Evolutionary conservation across 2,888 invertebrate genomes (phyloP).

Genomic region (Elmis aenea): DNA sequence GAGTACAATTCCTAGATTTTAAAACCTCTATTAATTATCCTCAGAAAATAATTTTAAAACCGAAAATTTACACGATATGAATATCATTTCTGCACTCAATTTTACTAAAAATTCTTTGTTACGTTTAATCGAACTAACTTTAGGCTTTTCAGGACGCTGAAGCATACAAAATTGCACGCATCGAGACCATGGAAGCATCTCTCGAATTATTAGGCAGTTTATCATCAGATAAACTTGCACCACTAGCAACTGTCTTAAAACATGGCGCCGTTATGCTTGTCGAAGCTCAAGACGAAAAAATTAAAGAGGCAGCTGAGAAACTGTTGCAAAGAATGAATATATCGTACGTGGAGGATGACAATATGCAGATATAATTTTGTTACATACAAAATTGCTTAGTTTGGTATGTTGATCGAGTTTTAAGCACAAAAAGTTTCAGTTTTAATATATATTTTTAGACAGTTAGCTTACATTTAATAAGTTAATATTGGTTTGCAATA

Average conservation of each 20-base stretch:
- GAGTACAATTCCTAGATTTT: no score
- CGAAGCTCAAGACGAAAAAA: conserved; percentile 43
- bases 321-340: conserved; percentile 45
- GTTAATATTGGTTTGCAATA: no score
- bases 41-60: no score
- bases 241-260: conserved; percentile 42
- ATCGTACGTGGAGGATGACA: conserved; percentile 42
- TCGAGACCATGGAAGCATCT: conserved; percentile 79
- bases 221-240: conserved; percentile 40
- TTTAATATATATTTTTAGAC: no score
- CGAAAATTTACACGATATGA: no score
- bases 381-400: background rate
- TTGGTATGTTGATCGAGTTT: no score
- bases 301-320: conserved; percentile 41
- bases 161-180: conserved; percentile 76
- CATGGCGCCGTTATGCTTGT: conserved; percentile 43
- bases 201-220: conserved; percentile 61
- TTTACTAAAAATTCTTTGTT: no score
- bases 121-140: no score
- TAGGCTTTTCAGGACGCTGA: conserved; percentile 76
- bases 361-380: conserved; percentile 33
- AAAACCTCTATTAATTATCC: no score
- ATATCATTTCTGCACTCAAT: no score
- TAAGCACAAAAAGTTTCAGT: no score
- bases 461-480: no score